Evolutionary conservation across 2,888 invertebrate species (phyloP).

Genomic region (Morpho helenor): DNA sequence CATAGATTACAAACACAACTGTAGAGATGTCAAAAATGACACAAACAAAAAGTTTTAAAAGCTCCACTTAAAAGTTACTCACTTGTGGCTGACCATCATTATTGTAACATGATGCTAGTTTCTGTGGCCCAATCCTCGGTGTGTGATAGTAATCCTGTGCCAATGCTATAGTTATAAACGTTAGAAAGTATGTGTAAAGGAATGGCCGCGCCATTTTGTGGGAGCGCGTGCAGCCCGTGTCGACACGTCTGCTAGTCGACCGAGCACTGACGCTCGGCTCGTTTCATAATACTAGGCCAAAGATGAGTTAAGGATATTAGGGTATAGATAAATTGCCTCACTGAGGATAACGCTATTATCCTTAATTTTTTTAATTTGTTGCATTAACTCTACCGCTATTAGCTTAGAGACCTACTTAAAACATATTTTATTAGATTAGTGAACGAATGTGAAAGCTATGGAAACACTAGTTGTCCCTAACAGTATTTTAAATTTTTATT

Average conservation of each 20-base stretch:
- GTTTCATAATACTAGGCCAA: constrained; percentile 67
- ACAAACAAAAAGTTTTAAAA: constrained; percentile 40
- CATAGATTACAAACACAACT: constrained; percentile 32
- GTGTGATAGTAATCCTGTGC: constrained; percentile 61
- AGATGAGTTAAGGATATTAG: constrained; percentile 36
- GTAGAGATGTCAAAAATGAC: constrained; percentile 41
- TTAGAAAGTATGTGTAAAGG: constrained; percentile 47
- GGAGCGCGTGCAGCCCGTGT: constrained; percentile 52
- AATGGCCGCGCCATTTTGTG: constrained; percentile 62
- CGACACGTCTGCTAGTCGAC: constrained; percentile 56
- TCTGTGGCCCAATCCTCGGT: constrained; percentile 57
- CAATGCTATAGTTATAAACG: constrained; percentile 41
- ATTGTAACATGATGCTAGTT: constrained; percentile 64
- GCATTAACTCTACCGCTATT: too few relatives aligned
- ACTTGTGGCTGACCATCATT: constrained; percentile 64
- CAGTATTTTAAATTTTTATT: too few relatives aligned
- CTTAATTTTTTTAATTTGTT: too few relatives aligned
- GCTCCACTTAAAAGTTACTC: constrained; percentile 40
- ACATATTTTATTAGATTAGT: too few relatives aligned
- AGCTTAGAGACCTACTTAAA: too few relatives aligned
- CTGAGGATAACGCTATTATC: constrained; percentile 10
- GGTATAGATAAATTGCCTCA: constrained; percentile 20
- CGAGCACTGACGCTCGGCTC: constrained; percentile 58
- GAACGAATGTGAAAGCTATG: too few relatives aligned
- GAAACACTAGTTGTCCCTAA: too few relatives aligned